A percentile compares a stretch with the other conserved stretches of the same genome.
These are phyloP conservation scores for Hydraecia micacea DNA, from an alignment of 2,888 invertebrate species.

Conservation along the genomic window DNA sequence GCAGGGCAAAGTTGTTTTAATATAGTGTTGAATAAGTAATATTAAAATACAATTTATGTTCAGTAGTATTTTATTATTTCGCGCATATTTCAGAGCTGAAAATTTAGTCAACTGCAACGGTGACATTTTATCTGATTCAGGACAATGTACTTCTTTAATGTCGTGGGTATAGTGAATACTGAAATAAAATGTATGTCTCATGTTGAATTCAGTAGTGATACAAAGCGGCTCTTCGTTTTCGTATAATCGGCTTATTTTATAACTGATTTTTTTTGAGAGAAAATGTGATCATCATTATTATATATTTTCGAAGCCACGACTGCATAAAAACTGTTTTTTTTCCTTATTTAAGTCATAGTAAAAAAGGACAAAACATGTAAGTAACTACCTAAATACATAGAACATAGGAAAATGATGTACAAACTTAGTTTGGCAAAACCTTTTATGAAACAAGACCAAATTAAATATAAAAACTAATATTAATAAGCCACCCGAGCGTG, in stretches of 20 bases:
- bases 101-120: neutral
- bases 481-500: neutral
- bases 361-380: neutral
- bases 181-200: conserved; percentile 13
- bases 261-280: neutral
- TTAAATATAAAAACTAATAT: conserved; percentile 2
- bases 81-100: neutral
- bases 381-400: neutral
- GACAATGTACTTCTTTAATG: neutral
- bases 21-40: conserved; percentile 10
- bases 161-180: neutral
- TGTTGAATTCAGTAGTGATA: conserved; percentile 7
- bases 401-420: neutral
- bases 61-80: neutral
- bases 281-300: neutral
- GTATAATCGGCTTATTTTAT: conserved; percentile 11
- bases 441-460: neutral
- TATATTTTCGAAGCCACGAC: neutral
- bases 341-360: neutral
- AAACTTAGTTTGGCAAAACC: neutral
- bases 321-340: neutral
- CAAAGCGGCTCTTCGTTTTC: conserved; percentile 1
- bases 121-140: conserved; percentile 1
- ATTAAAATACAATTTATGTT: conserved; percentile 12
- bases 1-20: conserved; percentile 17